phyloP scores from a whole-genome alignment of 2,888 invertebrate genomes.

The Ametastegia equiseti region DNA sequence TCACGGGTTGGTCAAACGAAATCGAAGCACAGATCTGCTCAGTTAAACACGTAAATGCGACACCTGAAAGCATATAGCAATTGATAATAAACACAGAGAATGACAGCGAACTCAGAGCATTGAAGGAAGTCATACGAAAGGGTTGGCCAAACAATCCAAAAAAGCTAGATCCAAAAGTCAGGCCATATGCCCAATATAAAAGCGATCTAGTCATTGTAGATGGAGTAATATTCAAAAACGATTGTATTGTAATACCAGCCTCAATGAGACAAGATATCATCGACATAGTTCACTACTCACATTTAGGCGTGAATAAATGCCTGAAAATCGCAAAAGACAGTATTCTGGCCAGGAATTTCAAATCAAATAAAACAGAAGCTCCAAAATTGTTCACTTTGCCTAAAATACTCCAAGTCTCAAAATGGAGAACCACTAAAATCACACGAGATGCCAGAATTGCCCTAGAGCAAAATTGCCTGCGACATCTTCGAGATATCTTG shows the following conservation, averaged over 20 bases:
- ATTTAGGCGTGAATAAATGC: neutral
- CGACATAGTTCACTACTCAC: neutral
- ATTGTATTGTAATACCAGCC: neutral
- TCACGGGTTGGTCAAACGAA: constrained; percentile 47
- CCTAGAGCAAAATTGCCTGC: neutral
- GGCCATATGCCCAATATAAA: neutral
- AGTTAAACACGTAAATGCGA: constrained; percentile 47
- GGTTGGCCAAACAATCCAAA: constrained; percentile 50
- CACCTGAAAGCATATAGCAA: constrained; percentile 45
- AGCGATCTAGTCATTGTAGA: neutral
- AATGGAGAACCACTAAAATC: neutral
- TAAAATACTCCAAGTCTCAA: neutral
- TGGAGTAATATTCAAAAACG: neutral
- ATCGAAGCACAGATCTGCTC: constrained; percentile 51
- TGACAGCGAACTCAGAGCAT: constrained; percentile 51
- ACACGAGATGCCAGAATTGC: neutral
- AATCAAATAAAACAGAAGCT: constrained; percentile 4
- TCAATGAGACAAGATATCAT: neutral
- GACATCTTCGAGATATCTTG: neutral
- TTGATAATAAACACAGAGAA: constrained; percentile 52
- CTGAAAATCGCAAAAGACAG: neutral
- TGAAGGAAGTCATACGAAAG: constrained; percentile 44
- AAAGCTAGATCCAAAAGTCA: neutral
- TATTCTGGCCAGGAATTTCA: constrained; percentile 21
- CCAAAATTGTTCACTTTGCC: neutral